Base-by-base conservation (phyloP, 2,888 invertebrate genomes). In the Caenorhabditis afra region DNA sequence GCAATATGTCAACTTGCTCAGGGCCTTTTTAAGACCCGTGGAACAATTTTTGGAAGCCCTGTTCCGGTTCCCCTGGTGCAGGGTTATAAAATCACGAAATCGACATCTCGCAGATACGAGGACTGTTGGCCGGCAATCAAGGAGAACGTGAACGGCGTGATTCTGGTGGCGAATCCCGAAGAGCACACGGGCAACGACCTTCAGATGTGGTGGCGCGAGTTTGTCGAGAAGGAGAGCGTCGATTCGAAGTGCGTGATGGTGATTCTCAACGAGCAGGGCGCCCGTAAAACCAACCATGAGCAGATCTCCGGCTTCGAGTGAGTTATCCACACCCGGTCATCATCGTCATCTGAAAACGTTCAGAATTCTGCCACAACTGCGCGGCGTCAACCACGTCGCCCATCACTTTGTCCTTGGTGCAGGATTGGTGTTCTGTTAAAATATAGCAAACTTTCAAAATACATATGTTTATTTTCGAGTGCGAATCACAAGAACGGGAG, bases 61-160 rank as follows among this genome's bases (percentile, higher is more conserved):
- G n/a, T n/a, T n/a, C n/a, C n/a, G n/a, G n/a, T n/a, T n/a, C n/a
- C n/a, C n/a, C n/a, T n/a, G n/a, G n/a, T n/a, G n/a, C n/a, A n/a
- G n/a, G n/a, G n/a, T n/a, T n/a, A n/a, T n/a, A n/a, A n/a, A n/a
- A n/a, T n/a, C n/a, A n/a, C n/a, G n/a, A n/a, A n/a, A n/a, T n/a
- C n/a, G n/a, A n/a, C n/a, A n/a, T n/a, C n/a, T n/a, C n/a, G n/a
- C 29, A 29, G 81, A 59, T 83, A 81, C 57, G 71, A 67, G 44
- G 83, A 83, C 64, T 94, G 94, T 87, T 95, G 95, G 95, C 94
- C 94, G 37, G 94, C 94, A 0, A 92, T 95, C 77, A 93, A 94
- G 52, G 91, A 93, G 81, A 93, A 94, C 81, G 92, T 93, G 0
- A 92, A 93, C 81, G 95, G 94, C 8, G 93, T 94, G 8, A 92